Conservation (phyloP, 2,113 vertebrate genomes). For the Apteryx owenii region DNA sequence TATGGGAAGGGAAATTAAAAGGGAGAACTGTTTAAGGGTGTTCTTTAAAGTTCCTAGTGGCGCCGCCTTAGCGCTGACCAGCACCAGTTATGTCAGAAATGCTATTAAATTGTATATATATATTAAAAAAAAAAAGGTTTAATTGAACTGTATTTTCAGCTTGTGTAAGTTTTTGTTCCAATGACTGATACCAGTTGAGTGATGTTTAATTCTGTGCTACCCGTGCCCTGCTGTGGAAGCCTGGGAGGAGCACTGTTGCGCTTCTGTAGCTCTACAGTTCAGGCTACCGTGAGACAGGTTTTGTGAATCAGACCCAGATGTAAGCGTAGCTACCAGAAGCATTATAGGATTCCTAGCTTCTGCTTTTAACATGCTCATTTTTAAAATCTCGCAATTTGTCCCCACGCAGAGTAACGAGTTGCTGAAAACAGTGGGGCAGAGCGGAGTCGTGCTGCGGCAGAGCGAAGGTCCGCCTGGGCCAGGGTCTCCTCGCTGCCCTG, state of each 20-base stretch:
- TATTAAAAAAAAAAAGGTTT: not conserved
- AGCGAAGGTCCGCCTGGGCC: fast-evolving
- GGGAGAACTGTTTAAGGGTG: not conserved
- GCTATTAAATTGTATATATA: not conserved
- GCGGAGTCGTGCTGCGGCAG: fast-evolving
- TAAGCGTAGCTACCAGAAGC: not conserved
- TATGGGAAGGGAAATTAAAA: not conserved
- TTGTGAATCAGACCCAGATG: not conserved
- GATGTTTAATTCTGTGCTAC: not conserved
- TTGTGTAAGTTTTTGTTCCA: not conserved
- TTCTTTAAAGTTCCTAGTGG: not conserved
- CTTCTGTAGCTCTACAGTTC: not conserved
- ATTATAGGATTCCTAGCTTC: not conserved
- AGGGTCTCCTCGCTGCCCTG: fast-evolving
- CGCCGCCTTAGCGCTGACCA: not conserved
- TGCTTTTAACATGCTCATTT: not conserved
- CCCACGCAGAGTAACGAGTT: fast-evolving
- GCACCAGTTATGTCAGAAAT: not conserved
- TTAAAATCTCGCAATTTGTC: fast-evolving
- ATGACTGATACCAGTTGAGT: fast-evolving
- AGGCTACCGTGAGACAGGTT: not conserved
- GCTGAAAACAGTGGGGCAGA: not conserved
- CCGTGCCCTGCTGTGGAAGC: fast-evolving
- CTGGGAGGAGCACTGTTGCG: not conserved
- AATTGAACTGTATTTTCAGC: not conserved